These are phyloP conservation scores for Microcebus lehilahytsara DNA, from an alignment of 2,113 vertebrate species.

Conservation along the genomic window DNA sequence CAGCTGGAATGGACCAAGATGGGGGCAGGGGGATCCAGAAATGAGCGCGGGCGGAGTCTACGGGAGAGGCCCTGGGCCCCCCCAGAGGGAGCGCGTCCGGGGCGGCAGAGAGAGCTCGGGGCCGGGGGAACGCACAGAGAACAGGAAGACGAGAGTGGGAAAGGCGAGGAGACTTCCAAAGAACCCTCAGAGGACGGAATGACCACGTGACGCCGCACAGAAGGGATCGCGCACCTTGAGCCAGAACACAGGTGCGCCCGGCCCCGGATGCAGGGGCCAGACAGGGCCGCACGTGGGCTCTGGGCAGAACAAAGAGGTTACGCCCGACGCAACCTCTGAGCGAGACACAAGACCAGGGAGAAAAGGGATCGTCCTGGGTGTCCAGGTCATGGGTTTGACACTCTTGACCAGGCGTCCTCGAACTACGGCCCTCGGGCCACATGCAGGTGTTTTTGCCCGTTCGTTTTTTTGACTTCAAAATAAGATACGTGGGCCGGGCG, in stretches of 20 bases:
- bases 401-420: too few species aligned
- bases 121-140: not conserved
- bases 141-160: not conserved
- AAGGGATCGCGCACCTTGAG: fast-evolving
- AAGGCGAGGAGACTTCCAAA: not conserved
- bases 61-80: not conserved
- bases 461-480: too few species aligned
- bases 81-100: not conserved
- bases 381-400: not conserved
- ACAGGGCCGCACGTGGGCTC: too few species aligned
- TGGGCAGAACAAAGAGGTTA: not conserved
- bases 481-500: too few species aligned
- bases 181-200: not conserved
- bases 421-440: too few species aligned
- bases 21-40: not conserved
- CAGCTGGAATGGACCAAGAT: fast-evolving
- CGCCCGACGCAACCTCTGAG: fast-evolving
- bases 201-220: fast-evolving
- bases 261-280: fast-evolving
- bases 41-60: not conserved
- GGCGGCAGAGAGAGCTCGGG: not conserved
- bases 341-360: fast-evolving
- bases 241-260: fast-evolving
- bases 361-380: fast-evolving
- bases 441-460: too few species aligned